Evolutionary conservation across 2,797 vertebrate species (phyloP), one percentile per base, ranked within the genome.

Genomic region (Arrhamphus sclerolepis): DNA sequence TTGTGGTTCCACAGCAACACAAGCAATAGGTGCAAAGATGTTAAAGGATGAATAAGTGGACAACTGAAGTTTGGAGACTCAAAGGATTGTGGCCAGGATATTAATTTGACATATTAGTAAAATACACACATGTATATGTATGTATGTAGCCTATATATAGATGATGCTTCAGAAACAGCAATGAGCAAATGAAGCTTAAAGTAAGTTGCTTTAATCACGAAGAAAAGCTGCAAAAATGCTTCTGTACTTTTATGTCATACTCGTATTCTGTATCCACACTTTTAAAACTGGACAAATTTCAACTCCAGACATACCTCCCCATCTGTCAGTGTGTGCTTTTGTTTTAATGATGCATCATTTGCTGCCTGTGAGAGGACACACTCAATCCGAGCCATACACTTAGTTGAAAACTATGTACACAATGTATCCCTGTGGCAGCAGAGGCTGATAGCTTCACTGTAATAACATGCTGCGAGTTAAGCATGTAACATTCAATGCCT

Each of bases 241-340:
- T 26, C 24, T 26, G 3, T 34, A 10, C 31, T 34, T 34, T 13
- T 10, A 10, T 2, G 18, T 19, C 9, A 26, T 28, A 19, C 2
- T 29, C 40, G 7, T 24, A 1, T 7, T 4, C 31, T 26, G 31
- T 19, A 29, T 21, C 24, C n/a, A 24, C 28, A 26, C 18, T 42
- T 51, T 44, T 11, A 9, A 56, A 47, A 43, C 43, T 41, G 6
- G 1, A 0, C 1, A 34, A 14, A 16, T 16, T 11, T 56, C 41
- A 60, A 73, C 53, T 69, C 22, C 10, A 28, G 47, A 42, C 54
- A 60, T 10, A 29, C 21, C 61, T n/a, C n/a, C 31, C 49, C 75
- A 75, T 64, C 68, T 84, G 83, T 77, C 67, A 74, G 29, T 48
- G 77, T 59, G 56, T 73, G 64, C 71, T 50, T 85, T 86, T 77